Conservation (phyloP, 2,113 vertebrate genomes). For the Eonycteris spelaea region DNA sequence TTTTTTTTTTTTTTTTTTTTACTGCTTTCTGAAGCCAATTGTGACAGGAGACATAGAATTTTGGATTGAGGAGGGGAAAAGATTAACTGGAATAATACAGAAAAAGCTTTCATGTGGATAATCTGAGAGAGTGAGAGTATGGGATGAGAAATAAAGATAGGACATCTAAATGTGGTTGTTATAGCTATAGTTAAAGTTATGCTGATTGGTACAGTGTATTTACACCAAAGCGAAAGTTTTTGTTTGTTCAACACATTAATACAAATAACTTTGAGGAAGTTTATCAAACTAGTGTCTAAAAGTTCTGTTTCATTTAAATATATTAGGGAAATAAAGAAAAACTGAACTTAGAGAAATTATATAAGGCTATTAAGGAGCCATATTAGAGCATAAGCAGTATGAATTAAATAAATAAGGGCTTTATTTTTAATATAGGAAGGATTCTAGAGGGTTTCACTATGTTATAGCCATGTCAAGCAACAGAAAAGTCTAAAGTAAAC, state of each 20-base stretch:
- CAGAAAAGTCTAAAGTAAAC: neutral
- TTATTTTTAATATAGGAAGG: neutral
- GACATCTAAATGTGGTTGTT: neutral
- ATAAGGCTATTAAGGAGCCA: neutral
- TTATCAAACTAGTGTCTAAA: neutral
- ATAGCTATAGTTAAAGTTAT: slow-evolving; percentile 15
- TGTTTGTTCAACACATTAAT: slow-evolving; percentile 31
- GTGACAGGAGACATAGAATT: slow-evolving; percentile 55
- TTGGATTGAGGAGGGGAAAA: slow-evolving; percentile 62
- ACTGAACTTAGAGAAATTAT: neutral
- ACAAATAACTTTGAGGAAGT: slow-evolving; percentile 28
- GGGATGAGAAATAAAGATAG: neutral
- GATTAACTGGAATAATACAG: slow-evolving; percentile 19
- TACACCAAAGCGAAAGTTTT: neutral
- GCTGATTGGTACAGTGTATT: neutral
- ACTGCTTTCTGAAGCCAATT: slow-evolving; percentile 64
- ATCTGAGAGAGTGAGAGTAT: neutral
- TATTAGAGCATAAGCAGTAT: neutral
- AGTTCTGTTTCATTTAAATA: slow-evolving; percentile 23
- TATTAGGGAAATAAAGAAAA: neutral
- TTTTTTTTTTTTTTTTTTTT: slow-evolving; percentile 45
- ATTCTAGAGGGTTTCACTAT: neutral
- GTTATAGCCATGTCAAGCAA: neutral
- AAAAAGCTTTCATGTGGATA: slow-evolving; percentile 56
- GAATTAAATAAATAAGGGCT: neutral